Base-by-base conservation (phyloP, 2,797 vertebrate genomes). In the Clamator glandarius region DNA sequence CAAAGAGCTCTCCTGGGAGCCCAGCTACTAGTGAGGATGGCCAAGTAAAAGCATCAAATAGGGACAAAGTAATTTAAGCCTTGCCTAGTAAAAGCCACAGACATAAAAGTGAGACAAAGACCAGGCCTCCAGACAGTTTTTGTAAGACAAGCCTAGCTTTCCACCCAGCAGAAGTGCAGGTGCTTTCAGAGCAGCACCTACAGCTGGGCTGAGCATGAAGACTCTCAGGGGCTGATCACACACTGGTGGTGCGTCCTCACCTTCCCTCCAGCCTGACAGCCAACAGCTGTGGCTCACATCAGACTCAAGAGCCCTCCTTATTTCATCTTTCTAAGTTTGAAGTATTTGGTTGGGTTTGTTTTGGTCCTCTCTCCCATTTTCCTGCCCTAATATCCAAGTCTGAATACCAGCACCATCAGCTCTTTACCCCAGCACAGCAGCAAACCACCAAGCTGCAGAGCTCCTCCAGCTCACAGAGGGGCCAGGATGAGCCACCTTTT, bases 321-420 rank as follows among this genome's bases (percentile, higher is more conserved):
- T 2, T 20, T 2, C n/a, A 9, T 1, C 8, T 6, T 25, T 15
- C 12, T 1, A 44, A 68, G 6, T 11, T 59, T 7, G 67, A 55
- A 13, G 5, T 5, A 12, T 51, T 36, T 8, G 4, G 18, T 10
- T 10, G 10, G 4, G 2, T 2, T 1, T 1, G n/a, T 16, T 23
- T 29, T 46, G 7, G 23, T 15, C 2, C 2, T 20, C 6, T 44
- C 11, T n/a, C 63, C 20, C 26, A 18, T 1, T 50, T 64, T 54
- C 12, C 46, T 25, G 3, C 11, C 28, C 57, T 26, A 78, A 15
- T 8, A 69, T 1, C 8, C 29, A 57, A 69, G 51, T 33, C 24
- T 19, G 4, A 62, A 18, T 11, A 18, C 11, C 44, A 64, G 35
- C 44, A 69, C n/a, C 50, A 55, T 3, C 50, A 57, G 35, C n/a